Conservation (phyloP, 1,140 invertebrate genomes). For the Proales similis region DNA sequence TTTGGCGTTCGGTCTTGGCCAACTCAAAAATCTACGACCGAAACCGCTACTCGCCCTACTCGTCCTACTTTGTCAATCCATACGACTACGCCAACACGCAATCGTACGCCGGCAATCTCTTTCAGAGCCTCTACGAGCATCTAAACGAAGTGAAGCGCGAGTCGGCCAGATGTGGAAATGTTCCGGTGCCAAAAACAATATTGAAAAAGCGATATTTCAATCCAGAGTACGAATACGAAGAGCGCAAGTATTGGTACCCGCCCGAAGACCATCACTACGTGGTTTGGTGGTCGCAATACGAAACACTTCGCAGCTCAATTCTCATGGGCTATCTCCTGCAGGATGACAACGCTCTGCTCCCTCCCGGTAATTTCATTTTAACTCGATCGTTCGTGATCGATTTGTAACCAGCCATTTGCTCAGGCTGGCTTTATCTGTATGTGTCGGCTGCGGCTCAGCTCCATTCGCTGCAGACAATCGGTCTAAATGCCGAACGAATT, state of each 20-base stretch:
- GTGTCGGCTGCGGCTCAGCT: slow-evolving; percentile 25
- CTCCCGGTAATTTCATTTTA: background rate
- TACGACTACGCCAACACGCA: slow-evolving; percentile 34
- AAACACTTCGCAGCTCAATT: slow-evolving; percentile 8
- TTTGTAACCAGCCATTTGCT: background rate
- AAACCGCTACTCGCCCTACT: slow-evolving; percentile 28
- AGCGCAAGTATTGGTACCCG: slow-evolving; percentile 31
- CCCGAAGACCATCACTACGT: slow-evolving; percentile 25
- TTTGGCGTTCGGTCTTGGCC: too few species aligned
- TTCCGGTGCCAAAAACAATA: slow-evolving; percentile 29
- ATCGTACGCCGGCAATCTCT: slow-evolving; percentile 22
- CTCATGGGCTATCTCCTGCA: slow-evolving; percentile 26
- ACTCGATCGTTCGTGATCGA: too few species aligned
- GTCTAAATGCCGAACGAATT: slow-evolving; percentile 9
- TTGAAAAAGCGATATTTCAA: slow-evolving; percentile 36
- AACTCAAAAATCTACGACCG: too few species aligned
- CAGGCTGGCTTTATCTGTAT: slow-evolving; percentile 36
- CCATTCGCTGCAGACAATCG: slow-evolving; percentile 27
- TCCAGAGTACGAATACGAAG: slow-evolving; percentile 12
- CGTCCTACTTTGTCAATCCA: slow-evolving; percentile 21
- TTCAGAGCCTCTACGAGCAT: slow-evolving; percentile 25
- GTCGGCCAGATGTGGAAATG: slow-evolving; percentile 20
- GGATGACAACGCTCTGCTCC: slow-evolving; percentile 25
- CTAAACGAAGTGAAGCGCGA: slow-evolving; percentile 14
- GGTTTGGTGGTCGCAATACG: slow-evolving; percentile 24